phyloP scores from a whole-genome alignment of 2,797 vertebrate genomes.

The Xerus rutilus region DNA sequence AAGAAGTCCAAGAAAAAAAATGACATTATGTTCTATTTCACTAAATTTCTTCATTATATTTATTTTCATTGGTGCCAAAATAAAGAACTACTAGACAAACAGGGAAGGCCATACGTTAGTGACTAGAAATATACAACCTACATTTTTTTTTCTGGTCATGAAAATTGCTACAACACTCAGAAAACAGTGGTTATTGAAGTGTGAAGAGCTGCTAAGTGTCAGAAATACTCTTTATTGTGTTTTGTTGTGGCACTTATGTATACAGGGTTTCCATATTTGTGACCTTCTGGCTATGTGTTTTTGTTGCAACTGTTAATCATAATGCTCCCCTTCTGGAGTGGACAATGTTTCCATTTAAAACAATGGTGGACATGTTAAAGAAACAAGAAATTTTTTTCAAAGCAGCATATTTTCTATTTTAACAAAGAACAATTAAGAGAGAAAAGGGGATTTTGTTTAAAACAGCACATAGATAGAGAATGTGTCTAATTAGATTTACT shows the following conservation, averaged over 20 bases:
- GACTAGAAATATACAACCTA: not conserved
- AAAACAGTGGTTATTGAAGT: not conserved
- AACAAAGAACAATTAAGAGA: not conserved
- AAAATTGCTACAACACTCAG: not conserved
- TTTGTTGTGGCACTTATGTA: not conserved
- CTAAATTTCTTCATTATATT: constrained; percentile 31
- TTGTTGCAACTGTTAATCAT: not conserved
- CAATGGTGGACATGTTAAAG: constrained; percentile 13
- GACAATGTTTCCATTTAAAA: constrained; percentile 54
- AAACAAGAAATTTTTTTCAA: not conserved
- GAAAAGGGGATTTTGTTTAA: not conserved
- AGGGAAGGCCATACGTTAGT: not conserved
- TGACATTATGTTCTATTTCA: not conserved
- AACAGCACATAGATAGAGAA: not conserved
- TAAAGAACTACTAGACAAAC: not conserved
- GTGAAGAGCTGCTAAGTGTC: not conserved
- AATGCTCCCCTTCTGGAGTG: not conserved
- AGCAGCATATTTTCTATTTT: constrained; percentile 30
- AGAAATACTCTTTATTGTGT: not conserved
- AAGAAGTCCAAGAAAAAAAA: not conserved
- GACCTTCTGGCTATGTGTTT: not conserved
- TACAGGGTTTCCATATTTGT: not conserved
- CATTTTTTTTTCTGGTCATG: not conserved
- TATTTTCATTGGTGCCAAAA: not conserved
- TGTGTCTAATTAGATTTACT: constrained; percentile 4